phyloP scores from a whole-genome alignment of 2,888 invertebrate genomes.

The Ditylenchus weischeri region DNA sequence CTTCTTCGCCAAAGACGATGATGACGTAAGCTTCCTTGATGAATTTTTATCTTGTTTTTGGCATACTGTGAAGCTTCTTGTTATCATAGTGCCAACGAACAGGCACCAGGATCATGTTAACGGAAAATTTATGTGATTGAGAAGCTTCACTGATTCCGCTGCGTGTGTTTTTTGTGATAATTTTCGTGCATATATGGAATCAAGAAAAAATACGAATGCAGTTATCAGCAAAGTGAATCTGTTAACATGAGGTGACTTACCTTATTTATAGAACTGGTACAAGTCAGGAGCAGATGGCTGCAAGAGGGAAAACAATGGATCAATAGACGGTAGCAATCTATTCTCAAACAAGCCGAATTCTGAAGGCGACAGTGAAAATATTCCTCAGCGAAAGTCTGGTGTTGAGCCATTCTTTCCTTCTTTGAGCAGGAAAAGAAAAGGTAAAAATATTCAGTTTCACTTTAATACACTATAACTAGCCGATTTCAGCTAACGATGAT shows the following conservation, averaged over 20 bases:
- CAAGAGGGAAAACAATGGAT: conserved; percentile 1
- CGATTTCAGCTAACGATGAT: conserved; percentile 32
- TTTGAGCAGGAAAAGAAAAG: conserved; percentile 30
- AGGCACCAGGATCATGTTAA: neutral
- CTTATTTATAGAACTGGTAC: conserved; percentile 11
- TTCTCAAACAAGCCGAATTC: neutral
- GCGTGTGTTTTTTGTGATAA: neutral
- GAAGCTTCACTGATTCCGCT: no score
- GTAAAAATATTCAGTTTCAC: neutral
- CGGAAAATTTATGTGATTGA: conserved; percentile 3
- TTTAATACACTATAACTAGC: neutral
- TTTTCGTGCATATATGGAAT: neutral
- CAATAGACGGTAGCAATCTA: neutral
- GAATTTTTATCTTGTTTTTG: no score
- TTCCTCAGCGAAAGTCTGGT: conserved; percentile 45
- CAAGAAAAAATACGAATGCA: neutral
- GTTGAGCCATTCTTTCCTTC: conserved; percentile 52
- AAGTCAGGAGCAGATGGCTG: conserved; percentile 1
- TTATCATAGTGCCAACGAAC: no score
- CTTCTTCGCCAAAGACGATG: conserved; percentile 55
- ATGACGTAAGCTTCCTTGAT: conserved; percentile 31
- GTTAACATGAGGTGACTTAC: neutral
- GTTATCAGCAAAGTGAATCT: no score
- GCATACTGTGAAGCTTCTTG: no score
- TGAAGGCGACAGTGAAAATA: conserved; percentile 5